Evolutionary conservation across 2,888 invertebrate species (phyloP).

Genomic region (Gortyna flavago): DNA sequence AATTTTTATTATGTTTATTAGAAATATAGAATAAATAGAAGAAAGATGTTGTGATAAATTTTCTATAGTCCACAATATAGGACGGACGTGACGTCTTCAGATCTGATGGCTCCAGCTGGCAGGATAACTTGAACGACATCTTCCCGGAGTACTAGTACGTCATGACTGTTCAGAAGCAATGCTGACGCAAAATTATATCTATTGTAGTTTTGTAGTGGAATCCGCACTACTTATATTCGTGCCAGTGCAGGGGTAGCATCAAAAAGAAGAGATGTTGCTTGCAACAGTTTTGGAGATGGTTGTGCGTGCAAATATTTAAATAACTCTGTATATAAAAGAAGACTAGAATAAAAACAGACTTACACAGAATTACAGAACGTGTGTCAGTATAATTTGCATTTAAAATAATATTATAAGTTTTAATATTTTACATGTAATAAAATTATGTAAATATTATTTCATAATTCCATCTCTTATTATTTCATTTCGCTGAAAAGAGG

Average conservation of each 20-base stretch:
- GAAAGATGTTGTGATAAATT: background rate
- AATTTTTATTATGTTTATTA: too few relatives aligned
- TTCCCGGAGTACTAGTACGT: conserved; percentile 10
- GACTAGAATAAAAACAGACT: background rate
- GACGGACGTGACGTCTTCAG: too few relatives aligned
- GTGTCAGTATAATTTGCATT: background rate
- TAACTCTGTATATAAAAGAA: background rate
- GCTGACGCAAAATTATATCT: background rate
- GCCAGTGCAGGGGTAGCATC: conserved; percentile 28
- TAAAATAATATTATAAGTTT: background rate
- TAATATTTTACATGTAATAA: too few relatives aligned
- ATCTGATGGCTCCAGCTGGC: background rate
- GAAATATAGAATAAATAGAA: background rate
- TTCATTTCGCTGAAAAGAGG: background rate
- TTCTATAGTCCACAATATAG: too few relatives aligned
- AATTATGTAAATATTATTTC: background rate
- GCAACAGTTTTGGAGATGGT: background rate
- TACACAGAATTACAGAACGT: background rate
- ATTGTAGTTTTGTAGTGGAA: conserved; percentile 22
- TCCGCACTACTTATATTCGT: conserved; percentile 45
- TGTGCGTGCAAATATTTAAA: background rate
- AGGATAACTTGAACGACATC: background rate
- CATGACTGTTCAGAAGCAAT: conserved; percentile 9
- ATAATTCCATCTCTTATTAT: background rate
- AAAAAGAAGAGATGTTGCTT: conserved; percentile 4